Evolutionary conservation across 2,888 invertebrate species (phyloP).

Genomic region (Stenotaenia linearis): DNA sequence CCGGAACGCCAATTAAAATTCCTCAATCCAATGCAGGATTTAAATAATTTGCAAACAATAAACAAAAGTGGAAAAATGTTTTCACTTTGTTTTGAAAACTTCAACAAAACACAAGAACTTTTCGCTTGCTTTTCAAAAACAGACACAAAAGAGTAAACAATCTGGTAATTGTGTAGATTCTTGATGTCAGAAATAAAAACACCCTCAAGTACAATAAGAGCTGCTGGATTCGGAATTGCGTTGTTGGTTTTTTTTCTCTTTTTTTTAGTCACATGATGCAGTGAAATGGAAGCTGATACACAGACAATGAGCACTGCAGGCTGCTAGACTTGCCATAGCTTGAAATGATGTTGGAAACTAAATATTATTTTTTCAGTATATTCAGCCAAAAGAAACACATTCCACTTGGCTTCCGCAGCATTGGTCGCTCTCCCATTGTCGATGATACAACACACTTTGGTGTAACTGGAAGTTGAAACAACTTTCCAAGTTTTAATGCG

Average conservation of each 20-base stretch:
- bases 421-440: neutral
- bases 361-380: neutral
- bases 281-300: neutral
- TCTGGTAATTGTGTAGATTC: neutral
- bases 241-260: neutral
- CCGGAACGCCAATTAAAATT: neutral
- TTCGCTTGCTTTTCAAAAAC: neutral
- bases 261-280: neutral
- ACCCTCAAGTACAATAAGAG: neutral
- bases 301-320: neutral
- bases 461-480: neutral
- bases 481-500: neutral
- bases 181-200: neutral
- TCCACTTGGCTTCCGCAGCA: neutral
- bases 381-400: neutral
- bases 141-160: neutral
- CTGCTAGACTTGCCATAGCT: neutral
- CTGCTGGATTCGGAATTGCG: neutral
- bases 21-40: neutral
- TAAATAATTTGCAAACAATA: neutral
- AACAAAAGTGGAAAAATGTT: neutral
- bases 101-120: neutral
- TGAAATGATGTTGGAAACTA: neutral
- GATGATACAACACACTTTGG: neutral
- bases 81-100: neutral